Conservation (phyloP, 2,113 vertebrate species). For the Bagarius yarrelli region DNA sequence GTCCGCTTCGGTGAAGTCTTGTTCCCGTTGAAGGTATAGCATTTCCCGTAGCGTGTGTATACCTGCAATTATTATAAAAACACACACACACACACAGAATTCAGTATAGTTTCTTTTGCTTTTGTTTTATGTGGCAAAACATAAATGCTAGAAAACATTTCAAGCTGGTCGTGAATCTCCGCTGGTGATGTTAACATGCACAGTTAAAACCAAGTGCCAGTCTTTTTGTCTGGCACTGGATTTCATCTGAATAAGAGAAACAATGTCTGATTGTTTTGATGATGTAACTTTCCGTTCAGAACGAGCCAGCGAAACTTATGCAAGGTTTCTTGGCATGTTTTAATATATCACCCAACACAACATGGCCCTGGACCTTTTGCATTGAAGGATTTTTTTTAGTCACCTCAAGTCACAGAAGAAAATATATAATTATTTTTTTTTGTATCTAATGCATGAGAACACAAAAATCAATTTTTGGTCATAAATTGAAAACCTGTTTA, state of each 20-base stretch:
- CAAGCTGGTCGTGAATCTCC: background rate
- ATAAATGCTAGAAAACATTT: background rate
- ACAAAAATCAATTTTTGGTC: background rate
- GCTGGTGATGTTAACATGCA: background rate
- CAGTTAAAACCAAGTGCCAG: background rate
- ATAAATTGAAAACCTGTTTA: background rate
- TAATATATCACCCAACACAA: slow-evolving; percentile 10
- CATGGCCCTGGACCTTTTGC: slow-evolving; percentile 15
- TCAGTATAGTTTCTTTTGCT: background rate
- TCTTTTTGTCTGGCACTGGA: slow-evolving; percentile 24
- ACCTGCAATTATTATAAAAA: slow-evolving; percentile 77
- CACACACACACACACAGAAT: background rate
- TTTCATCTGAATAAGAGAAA: slow-evolving; percentile 20
- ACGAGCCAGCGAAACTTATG: slow-evolving; percentile 22
- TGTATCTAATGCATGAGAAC: background rate
- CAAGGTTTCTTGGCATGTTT: slow-evolving; percentile 23
- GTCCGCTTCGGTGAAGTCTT: slow-evolving; percentile 80
- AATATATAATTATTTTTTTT: too few species aligned
- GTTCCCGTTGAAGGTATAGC: slow-evolving; percentile 97
- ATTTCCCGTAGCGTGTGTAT: slow-evolving; percentile 96
- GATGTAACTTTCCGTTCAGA: background rate
- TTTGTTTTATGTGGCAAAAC: background rate
- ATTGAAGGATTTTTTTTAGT: background rate
- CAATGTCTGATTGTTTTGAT: slow-evolving; percentile 1
- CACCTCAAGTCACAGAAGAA: background rate